A percentile compares a stretch with the other conserved stretches of the same genome.
Conservation (phyloP, 1,140 invertebrate species). For the Drosophila bipectinata region DNA sequence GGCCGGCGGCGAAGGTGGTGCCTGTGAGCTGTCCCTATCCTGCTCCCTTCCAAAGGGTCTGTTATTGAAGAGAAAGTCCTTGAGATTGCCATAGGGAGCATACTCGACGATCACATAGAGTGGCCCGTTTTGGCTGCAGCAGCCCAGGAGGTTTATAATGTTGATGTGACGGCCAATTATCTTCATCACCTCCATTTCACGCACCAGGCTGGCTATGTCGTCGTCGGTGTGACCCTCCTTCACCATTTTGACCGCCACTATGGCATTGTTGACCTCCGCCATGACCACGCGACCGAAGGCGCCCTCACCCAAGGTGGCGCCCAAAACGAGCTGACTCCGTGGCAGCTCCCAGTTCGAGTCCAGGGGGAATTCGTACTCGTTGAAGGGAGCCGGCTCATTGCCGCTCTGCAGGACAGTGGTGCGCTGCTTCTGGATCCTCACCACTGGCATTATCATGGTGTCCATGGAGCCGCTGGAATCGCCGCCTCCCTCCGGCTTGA, state of each 20-base stretch:
- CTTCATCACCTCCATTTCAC: slow-evolving; percentile 99
- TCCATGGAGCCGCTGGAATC: slow-evolving; percentile 85
- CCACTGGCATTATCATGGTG: slow-evolving; percentile 90
- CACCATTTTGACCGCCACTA: slow-evolving; percentile 99
- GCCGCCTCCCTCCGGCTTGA: slow-evolving; percentile 88
- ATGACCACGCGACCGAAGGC: slow-evolving; percentile 97
- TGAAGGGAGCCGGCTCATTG: slow-evolving; percentile 87
- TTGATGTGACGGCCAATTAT: slow-evolving; percentile 98
- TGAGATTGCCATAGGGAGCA: slow-evolving; percentile 96
- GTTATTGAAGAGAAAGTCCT: slow-evolving; percentile 96
- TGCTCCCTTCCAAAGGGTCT: slow-evolving; percentile 86
- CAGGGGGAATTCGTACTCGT: slow-evolving; percentile 96
- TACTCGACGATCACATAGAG: slow-evolving; percentile 98
- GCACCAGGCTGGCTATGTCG: slow-evolving; percentile 98
- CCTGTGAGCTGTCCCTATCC: slow-evolving; percentile 83
- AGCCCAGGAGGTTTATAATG: slow-evolving; percentile 98
- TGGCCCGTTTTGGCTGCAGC: slow-evolving; percentile 97
- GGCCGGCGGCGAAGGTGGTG: slow-evolving; percentile 84
- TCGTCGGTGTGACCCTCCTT: slow-evolving; percentile 99
- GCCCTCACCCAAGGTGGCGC: slow-evolving; percentile 95
- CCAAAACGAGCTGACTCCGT: slow-evolving; percentile 90
- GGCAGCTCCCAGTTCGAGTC: slow-evolving; percentile 96
- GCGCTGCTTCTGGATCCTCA: slow-evolving; percentile 94
- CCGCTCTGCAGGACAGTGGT: slow-evolving; percentile 86
- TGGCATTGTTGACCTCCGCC: slow-evolving; percentile 92